phyloP scores from a whole-genome alignment of 2,888 invertebrate genomes.

The Pardosa pseudoannulata region DNA sequence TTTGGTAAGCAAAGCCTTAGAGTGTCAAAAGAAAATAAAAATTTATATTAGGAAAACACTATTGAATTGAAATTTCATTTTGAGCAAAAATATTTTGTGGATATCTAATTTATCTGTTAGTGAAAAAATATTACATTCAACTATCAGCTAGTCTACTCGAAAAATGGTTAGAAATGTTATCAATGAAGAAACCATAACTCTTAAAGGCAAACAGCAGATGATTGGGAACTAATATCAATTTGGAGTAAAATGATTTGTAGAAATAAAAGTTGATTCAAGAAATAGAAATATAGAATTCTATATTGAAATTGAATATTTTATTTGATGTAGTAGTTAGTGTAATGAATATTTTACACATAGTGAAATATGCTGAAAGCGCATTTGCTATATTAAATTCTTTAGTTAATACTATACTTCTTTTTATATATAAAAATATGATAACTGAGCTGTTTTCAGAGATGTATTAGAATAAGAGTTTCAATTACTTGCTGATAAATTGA shows the following conservation, averaged over 20 bases:
- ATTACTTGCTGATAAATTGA: background rate
- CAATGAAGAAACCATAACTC: background rate
- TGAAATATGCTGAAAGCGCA: conserved; percentile 7
- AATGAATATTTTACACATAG: conserved; percentile 5
- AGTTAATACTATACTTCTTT: background rate
- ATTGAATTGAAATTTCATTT: conserved; percentile 5
- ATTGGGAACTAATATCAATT: background rate
- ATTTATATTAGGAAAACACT: background rate
- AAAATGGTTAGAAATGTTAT: background rate
- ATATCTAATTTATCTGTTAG: background rate
- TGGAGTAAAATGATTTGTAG: background rate
- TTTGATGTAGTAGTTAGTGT: background rate
- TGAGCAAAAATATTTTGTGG: background rate
- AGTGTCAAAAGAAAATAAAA: no score
- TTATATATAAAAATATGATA: conserved; percentile 14
- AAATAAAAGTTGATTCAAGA: background rate
- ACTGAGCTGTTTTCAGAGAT: background rate
- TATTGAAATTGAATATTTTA: background rate
- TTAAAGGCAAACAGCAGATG: background rate
- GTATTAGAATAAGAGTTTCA: conserved; percentile 5
- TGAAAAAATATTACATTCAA: background rate
- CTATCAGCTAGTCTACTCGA: background rate
- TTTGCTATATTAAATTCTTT: background rate
- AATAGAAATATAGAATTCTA: background rate
- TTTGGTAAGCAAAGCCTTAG: background rate